Evolutionary conservation across 2,888 invertebrate genomes (phyloP), one percentile per base, ranked within the genome.

Genomic region (Leptinotarsa juncta): DNA sequence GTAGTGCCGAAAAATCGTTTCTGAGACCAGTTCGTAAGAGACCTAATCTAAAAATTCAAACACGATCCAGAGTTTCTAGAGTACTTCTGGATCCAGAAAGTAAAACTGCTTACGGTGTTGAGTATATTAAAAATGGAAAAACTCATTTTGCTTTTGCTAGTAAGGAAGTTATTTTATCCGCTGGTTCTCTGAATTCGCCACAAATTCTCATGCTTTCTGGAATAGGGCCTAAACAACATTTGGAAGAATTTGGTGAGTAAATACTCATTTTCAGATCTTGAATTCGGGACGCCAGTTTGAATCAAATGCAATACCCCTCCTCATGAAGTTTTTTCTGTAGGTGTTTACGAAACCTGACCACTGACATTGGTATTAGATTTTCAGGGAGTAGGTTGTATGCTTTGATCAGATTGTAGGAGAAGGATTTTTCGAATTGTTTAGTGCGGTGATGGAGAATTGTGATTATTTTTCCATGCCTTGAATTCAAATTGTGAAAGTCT

Each of bases 161-260:
- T 1, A 95, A 93, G 85, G 96, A 96, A 88, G 93, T 98, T 0
- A 94, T 97, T 71, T 83, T 97, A 20, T 93, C 95, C n/a, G 96
- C 66, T n/a, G 66, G 66, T 10, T 16, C 48, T 49, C 18, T 66
- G 4, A 49, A 66, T 48, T 66, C 66, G 12, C 66, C 66, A 1
- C 66, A 66, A 20, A 16, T 66, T 10, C 18, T 66, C 16, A 66
- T 66, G 66, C 48, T 66, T 3, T 66, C 66, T n/a, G 66, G 66
- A n/a, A 16, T 66, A n/a, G 66, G 66, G 0, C 48, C 66, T 3
- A 66, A 66, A 66, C 15, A 42, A 48, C 48, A 66, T 48, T 18
- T 66, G 49, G 18, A 48, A 66, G 12, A 66, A 20, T 48, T 66
- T 16, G 49, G 66, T 66, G 10, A 49, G 48, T 66, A 3, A 4